Percentiles rank a stretch among this genome's conserved stretches.
phyloP scores from a whole-genome alignment of 2,113 vertebrate genomes.

The Lates calcarifer region DNA sequence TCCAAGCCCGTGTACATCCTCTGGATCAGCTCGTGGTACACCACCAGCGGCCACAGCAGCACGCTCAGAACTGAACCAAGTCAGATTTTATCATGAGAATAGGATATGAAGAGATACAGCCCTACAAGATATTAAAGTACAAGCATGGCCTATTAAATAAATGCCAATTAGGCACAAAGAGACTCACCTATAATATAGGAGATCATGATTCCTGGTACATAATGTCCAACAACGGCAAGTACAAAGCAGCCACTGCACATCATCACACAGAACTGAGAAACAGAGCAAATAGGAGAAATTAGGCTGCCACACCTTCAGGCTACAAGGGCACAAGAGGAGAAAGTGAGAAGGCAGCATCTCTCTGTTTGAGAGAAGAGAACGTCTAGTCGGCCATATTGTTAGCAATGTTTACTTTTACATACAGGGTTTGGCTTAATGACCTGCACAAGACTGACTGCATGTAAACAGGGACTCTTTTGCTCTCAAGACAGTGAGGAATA shows the following conservation, averaged over 20 bases:
- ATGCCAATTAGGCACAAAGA: background rate
- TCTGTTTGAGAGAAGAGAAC: background rate
- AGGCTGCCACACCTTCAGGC: background rate
- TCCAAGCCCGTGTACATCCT: conserved; percentile 98
- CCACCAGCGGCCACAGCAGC: conserved; percentile 96
- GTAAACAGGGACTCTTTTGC: no score
- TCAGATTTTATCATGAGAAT: background rate
- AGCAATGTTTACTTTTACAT: background rate
- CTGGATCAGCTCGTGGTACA: conserved; percentile 98
- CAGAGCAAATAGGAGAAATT: background rate
- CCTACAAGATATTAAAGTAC: background rate
- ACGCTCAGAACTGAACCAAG: conserved; percentile 91
- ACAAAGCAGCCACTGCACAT: conserved; percentile 92
- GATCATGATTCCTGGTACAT: conserved; percentile 99
- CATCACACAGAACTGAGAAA: conserved; percentile 92
- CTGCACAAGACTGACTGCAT: no score
- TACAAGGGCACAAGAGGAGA: background rate
- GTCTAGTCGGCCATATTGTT: background rate
- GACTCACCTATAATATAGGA: conserved; percentile 97
- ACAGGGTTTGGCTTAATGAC: background rate
- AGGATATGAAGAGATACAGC: background rate
- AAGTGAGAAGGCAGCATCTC: background rate
- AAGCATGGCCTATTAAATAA: background rate
- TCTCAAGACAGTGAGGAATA: background rate
- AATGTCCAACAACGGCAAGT: conserved; percentile 92